A percentile compares a stretch with the other conserved stretches of the same genome.
Conservation (phyloP, 2,113 vertebrate species). For the Leucopsar rothschildi region DNA sequence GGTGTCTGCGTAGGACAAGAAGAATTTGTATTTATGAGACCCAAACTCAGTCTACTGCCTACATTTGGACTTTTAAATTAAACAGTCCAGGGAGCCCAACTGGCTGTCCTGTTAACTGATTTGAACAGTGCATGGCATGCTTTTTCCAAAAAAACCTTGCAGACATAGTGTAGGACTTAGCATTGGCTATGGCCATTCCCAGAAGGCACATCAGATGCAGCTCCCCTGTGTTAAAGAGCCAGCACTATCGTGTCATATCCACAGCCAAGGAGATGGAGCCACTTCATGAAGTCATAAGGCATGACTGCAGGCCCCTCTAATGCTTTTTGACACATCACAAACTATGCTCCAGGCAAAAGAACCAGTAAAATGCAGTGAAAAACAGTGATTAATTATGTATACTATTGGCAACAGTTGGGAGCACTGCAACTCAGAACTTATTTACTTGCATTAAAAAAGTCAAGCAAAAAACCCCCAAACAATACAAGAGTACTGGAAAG, state of each 20-base stretch:
- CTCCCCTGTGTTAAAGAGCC: not conserved
- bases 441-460: not conserved
- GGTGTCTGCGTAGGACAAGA: fast-evolving
- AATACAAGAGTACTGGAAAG: not conserved
- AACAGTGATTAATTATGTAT: not conserved
- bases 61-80: not conserved
- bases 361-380: not conserved
- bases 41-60: not conserved
- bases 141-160: not conserved
- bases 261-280: not conserved
- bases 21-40: not conserved
- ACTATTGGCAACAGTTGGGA: not conserved
- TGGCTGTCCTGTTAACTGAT: not conserved
- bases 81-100: not conserved
- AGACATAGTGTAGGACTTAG: not conserved
- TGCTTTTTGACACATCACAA: not conserved
- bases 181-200: not conserved
- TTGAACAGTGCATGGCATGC: not conserved
- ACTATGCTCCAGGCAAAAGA: not conserved
- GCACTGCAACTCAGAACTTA: not conserved
- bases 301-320: not conserved
- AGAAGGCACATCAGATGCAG: not conserved
- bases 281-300: not conserved
- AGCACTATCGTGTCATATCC: not conserved
- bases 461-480: no score